Base-by-base conservation (phyloP, 1,140 invertebrate genomes). In the Meloidogyne floridensis region DNA sequence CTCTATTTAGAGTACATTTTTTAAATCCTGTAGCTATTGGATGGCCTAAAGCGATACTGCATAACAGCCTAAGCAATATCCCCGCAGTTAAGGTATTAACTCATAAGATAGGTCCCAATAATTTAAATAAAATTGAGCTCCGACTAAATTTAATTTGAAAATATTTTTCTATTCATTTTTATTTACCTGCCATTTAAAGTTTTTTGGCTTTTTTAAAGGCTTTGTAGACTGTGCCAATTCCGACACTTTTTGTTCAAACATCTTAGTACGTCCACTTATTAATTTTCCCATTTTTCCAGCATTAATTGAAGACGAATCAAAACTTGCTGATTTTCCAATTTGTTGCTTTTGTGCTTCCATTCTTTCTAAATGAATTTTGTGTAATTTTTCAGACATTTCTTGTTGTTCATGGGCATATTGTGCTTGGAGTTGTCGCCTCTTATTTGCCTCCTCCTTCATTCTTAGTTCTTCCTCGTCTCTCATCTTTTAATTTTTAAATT, bases 111-210 rank as follows among this genome's bases (percentile, higher is more conserved):
- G n/a, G n/a, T n/a, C n/a, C n/a, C n/a, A n/a, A n/a, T n/a, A n/a
- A n/a, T n/a, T n/a, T n/a, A n/a, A n/a, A n/a, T n/a, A n/a, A n/a
- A n/a, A n/a, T n/a, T n/a, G n/a, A n/a, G n/a, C n/a, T n/a, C n/a
- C n/a, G n/a, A n/a, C n/a, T n/a, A n/a, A n/a, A 72, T 59, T 77
- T 77, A 43, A 77, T n/a, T n/a, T n/a, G n/a, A n/a, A n/a, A n/a
- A 18, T 59, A 77, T n/a, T n/a, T n/a, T 47, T 72, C n/a, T n/a
- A n/a, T n/a, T n/a, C n/a, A 53, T 20, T 74, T 15, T 80, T 71
- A 18, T 72, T 72, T 13, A 87, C 84, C 77, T 87, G 75, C 59
- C 79, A 85, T 72, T 84, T 86, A 54, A 87, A 87, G 42, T 85
- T 80, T 72, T 87, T 83, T 51, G 85, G 85, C 69, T 82, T 85